These are phyloP conservation scores for Spermophilus dauricus DNA, from an alignment of 2,113 vertebrate genomes.

Conservation along the genomic window DNA sequence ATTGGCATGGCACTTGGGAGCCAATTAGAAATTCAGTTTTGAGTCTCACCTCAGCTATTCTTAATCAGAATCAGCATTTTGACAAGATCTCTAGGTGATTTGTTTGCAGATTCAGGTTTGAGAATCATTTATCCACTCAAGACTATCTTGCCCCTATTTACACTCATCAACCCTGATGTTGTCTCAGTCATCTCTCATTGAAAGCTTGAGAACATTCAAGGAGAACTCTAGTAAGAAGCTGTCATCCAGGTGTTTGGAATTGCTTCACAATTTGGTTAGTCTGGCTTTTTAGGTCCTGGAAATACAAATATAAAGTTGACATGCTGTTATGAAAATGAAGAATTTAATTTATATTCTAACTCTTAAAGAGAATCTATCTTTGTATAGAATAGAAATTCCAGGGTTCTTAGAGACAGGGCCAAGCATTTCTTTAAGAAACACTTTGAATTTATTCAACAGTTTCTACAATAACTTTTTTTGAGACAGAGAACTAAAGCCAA, in stretches of 20 bases:
- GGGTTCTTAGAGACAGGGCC: neutral
- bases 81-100: neutral
- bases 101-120: neutral
- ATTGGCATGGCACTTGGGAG: neutral
- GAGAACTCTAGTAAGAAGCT: conserved; percentile 10
- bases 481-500: conserved; percentile 4
- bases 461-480: neutral
- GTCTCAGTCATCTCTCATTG: neutral
- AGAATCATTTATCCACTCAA: conserved; percentile 1
- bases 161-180: neutral
- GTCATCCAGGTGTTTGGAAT: conserved; percentile 38
- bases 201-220: conserved; percentile 15
- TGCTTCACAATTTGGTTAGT: neutral
- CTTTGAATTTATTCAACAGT: neutral
- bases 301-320: conserved; percentile 21
- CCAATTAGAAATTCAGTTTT: neutral
- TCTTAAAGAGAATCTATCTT: neutral
- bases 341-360: conserved; percentile 50
- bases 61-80: conserved; percentile 10
- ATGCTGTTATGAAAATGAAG: conserved; percentile 49
- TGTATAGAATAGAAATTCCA: neutral
- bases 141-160: neutral
- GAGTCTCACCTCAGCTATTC: neutral
- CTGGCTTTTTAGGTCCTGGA: conserved; percentile 15
- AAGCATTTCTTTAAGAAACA: conserved; percentile 23